Evolutionary conservation across 64 coral and sea anemone species (phyloP).

Genomic region (Trachythela sp.): DNA sequence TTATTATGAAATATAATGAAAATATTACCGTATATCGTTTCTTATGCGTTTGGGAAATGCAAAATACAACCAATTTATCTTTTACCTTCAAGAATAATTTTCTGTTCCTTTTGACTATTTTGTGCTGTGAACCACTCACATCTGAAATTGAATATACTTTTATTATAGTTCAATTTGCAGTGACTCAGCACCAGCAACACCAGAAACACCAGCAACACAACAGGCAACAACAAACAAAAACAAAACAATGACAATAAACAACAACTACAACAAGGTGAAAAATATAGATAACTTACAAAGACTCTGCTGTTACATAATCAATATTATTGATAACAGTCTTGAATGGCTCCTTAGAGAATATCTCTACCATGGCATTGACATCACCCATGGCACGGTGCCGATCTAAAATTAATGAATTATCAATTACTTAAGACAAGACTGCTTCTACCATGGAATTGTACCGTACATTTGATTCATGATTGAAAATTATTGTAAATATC

Average conservation of each 20-base stretch:
- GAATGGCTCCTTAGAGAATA: constrained; percentile 59
- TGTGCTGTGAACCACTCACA: constrained; percentile 63
- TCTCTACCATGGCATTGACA: constrained; percentile 83
- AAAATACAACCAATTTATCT: neutral
- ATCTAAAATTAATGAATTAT: constrained; percentile 29
- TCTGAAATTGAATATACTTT: constrained; percentile 42
- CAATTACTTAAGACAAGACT: too few species aligned
- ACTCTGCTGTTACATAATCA: constrained; percentile 49
- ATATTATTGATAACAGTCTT: constrained; percentile 52
- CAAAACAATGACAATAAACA: neutral
- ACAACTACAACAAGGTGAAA: neutral
- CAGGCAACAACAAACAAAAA: neutral
- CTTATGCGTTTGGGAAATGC: too few species aligned
- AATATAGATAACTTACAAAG: constrained; percentile 25
- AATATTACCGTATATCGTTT: too few species aligned
- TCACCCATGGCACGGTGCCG: constrained; percentile 95
- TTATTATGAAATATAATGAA: too few species aligned
- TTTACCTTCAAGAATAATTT: constrained; percentile 80
- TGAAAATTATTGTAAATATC: too few species aligned
- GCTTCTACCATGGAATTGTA: too few species aligned
- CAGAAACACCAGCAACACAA: too few species aligned
- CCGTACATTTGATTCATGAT: too few species aligned
- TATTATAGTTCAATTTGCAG: too few species aligned
- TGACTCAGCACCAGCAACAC: too few species aligned
- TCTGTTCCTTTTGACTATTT: constrained; percentile 60